phyloP scores from a whole-genome alignment of 2,797 vertebrate species.

The Thaleichthys pacificus region DNA sequence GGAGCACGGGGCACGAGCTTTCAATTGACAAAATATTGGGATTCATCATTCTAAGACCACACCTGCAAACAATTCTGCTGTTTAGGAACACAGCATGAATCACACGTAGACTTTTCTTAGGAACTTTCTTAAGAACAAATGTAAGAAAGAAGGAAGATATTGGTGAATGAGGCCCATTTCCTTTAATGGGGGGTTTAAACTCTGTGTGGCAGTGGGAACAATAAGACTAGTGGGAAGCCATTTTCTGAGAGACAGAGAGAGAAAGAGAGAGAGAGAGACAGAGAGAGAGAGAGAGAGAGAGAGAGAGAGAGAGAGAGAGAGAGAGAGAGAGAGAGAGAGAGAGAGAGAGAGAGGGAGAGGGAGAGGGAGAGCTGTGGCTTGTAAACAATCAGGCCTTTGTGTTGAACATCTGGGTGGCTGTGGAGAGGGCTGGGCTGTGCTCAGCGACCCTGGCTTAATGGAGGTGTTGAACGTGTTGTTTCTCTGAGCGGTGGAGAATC shows the following conservation, averaged over 20 bases:
- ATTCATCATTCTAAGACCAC: no score
- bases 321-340: not conserved
- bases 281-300: constrained; percentile 5
- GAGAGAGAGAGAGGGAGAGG: constrained; percentile 5
- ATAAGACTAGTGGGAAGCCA: constrained; percentile 9
- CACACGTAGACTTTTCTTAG: no score
- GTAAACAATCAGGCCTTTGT: constrained; percentile 62
- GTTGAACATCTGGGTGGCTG: constrained; percentile 51
- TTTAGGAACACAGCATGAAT: no score
- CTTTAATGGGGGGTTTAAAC: constrained; percentile 2
- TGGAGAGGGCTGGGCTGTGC: constrained; percentile 28
- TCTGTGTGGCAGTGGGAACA: constrained; percentile 1
- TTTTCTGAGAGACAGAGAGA: not conserved
- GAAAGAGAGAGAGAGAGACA: not conserved
- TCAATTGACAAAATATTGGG: no score
- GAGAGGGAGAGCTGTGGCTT: constrained; percentile 29
- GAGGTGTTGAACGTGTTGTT: constrained; percentile 44
- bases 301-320: not conserved
- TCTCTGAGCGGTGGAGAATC: not conserved
- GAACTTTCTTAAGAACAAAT: no score
- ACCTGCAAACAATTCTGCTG: no score
- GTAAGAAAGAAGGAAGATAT: no score
- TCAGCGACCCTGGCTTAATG: constrained; percentile 47
- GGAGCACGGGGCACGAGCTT: no score
- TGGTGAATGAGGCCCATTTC: not conserved